These are phyloP conservation scores for Epinephelus malabaricus DNA, from an alignment of 2,797 vertebrate genomes.

Conservation along the genomic window DNA sequence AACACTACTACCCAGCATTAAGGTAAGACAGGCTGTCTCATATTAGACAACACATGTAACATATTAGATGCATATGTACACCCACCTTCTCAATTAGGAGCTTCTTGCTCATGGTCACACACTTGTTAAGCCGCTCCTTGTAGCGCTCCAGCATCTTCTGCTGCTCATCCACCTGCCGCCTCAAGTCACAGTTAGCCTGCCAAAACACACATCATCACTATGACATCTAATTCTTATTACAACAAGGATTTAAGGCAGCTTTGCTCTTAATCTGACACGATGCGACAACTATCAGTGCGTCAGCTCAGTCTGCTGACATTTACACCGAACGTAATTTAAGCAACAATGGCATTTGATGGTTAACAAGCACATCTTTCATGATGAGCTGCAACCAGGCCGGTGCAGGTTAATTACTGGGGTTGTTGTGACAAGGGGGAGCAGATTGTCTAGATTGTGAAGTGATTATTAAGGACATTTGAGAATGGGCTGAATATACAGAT, in stretches of 20 bases:
- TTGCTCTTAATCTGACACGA: background rate
- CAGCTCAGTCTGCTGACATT: conserved; percentile 36
- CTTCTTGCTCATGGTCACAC: conserved; percentile 99
- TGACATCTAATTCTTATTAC: conserved; percentile 14
- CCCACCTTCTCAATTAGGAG: conserved; percentile 97
- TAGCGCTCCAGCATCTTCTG: conserved; percentile 98
- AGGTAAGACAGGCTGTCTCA: too few species aligned
- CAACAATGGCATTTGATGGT: conserved; percentile 33
- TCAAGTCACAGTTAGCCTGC: conserved; percentile 97
- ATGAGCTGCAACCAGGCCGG: background rate
- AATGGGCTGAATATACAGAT: background rate
- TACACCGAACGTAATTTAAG: conserved; percentile 22
- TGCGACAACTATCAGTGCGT: conserved; percentile 2
- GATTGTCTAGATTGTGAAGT: conserved; percentile 10
- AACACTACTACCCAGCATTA: background rate
- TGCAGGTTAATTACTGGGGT: conserved; percentile 19
- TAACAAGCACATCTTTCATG: conserved; percentile 16
- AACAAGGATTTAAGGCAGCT: background rate
- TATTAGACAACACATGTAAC: too few species aligned
- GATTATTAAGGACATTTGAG: conserved; percentile 6
- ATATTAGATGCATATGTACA: background rate
- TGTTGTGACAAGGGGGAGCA: conserved; percentile 11
- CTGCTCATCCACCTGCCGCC: conserved; percentile 97
- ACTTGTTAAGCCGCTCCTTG: conserved; percentile 98
- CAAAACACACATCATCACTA: conserved; percentile 14